These are phyloP conservation scores for Volucella zonaria DNA, from an alignment of 2,888 invertebrate species.

Conservation along the genomic window DNA sequence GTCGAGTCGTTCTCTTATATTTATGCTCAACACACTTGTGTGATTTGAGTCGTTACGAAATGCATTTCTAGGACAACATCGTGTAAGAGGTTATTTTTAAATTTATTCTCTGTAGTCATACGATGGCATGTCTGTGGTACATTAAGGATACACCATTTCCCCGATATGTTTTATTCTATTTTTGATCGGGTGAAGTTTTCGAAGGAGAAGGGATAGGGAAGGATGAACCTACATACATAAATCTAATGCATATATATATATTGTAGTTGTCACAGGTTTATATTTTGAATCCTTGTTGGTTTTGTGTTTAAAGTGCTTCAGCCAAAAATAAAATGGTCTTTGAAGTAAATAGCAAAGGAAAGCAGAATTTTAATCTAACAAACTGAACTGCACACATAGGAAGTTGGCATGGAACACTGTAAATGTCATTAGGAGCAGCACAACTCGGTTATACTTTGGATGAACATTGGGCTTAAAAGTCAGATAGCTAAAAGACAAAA, in stretches of 20 bases:
- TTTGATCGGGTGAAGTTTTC: constrained; percentile 20
- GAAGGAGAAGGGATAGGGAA: not conserved
- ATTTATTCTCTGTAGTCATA: constrained; percentile 58
- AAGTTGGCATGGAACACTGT: too few species aligned
- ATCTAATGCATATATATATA: not conserved
- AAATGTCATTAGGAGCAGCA: too few species aligned
- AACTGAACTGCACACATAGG: too few species aligned
- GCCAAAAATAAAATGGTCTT: too few species aligned
- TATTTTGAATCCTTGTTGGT: too few species aligned
- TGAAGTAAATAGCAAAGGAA: too few species aligned
- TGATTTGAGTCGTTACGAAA: constrained; percentile 25
- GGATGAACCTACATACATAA: not conserved
- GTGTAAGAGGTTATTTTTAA: constrained; percentile 58
- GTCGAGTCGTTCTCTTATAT: not conserved
- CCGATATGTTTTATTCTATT: constrained; percentile 50
- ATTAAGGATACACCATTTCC: constrained; percentile 50
- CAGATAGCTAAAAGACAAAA: too few species aligned
- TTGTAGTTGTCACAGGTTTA: too few species aligned
- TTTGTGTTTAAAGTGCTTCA: too few species aligned
- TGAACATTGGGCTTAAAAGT: too few species aligned
- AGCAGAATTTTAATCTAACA: too few species aligned
- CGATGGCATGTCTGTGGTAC: constrained; percentile 55
- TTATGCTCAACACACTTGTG: constrained; percentile 11
- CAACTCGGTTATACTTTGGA: too few species aligned
- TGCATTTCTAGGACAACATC: constrained; percentile 49